Base-by-base conservation (phyloP, 2,888 invertebrate species). In the Miltochrista miniata region DNA sequence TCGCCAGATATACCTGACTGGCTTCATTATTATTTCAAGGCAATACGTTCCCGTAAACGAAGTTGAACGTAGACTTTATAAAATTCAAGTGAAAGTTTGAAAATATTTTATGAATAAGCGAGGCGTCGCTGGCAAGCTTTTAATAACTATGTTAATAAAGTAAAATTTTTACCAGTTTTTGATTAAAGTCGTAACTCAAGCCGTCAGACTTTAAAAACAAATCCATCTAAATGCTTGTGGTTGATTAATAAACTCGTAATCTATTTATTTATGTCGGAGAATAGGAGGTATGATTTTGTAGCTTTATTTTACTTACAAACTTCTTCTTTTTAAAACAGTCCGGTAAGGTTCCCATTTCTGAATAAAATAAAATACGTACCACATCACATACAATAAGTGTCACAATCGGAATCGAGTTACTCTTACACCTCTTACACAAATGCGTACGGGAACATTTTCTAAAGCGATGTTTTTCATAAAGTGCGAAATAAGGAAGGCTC, bases 401-500 rank as follows among this genome's bases (percentile, higher is more conserved):
- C 11, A 68, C 68, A 77, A n/a, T n/a, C 83, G 74, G 80, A 79
- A 72, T 66, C 72, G 64, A 66, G 70, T 75, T 76, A 76, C 78
- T 75, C 74, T 72, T 68, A 68, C 64, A 42, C 3, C n/a, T 33
- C n/a, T 2, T 24, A 5, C 5, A 24, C 18, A 24, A 24, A 24
- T 24, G 2, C 18, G 18, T 24, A 24, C 2, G 5, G 18, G 18
- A 2, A 24, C 18, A 5, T 24, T 10, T 61, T 67, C 71, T 59
- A 68, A 72, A 79, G 59, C 69, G 70, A 58, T 37, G 73, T 70
- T 75, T 81, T 83, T 77, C 75, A 83, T 82, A 84, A 82, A 84
- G 80, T 81, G 81, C 81, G 79, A 82, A 87, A 87, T 87, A 87
- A 82, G 81, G 80, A 79, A 79, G 83, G 79, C 76, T 73, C 82